These are phyloP conservation scores for Xenopus laevis DNA, from an alignment of 2,113 vertebrate species.

Conservation along the genomic window DNA sequence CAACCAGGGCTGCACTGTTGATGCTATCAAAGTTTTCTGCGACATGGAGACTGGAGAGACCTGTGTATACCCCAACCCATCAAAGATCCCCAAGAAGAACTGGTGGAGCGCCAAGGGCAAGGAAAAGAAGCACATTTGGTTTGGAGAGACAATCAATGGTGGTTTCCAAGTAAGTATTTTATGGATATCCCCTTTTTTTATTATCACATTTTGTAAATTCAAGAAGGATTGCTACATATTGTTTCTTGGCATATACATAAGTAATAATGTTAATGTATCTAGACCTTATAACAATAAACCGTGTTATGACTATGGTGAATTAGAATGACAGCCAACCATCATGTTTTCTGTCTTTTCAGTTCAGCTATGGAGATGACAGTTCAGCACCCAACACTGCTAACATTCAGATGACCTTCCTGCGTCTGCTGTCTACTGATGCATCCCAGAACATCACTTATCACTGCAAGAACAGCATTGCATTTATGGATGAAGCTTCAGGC, in stretches of 20 bases:
- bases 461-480: conserved; percentile 96
- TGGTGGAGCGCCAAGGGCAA: conserved; percentile 93
- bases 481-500: conserved; percentile 80
- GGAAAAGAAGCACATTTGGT: conserved; percentile 91
- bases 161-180: conserved; percentile 83
- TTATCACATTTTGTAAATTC: too few species aligned
- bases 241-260: too few species aligned
- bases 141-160: conserved; percentile 88
- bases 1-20: conserved; percentile 93
- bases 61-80: conserved; percentile 81
- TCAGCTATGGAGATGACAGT: conserved; percentile 86
- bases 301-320: too few species aligned
- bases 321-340: background rate
- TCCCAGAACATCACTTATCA: conserved; percentile 96
- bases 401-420: conserved; percentile 96
- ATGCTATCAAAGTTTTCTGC: conserved; percentile 95
- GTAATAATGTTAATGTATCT: too few species aligned
- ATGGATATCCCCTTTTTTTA: too few species aligned
- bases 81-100: conserved; percentile 85
- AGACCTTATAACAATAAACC: too few species aligned
- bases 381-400: conserved; percentile 86
- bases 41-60: conserved; percentile 96
- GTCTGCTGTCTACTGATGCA: conserved; percentile 88
- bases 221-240: too few species aligned
- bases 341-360: conserved; percentile 62